Conservation (phyloP, 1,140 invertebrate genomes). For the Caenorhabditis tropicalis region DNA sequence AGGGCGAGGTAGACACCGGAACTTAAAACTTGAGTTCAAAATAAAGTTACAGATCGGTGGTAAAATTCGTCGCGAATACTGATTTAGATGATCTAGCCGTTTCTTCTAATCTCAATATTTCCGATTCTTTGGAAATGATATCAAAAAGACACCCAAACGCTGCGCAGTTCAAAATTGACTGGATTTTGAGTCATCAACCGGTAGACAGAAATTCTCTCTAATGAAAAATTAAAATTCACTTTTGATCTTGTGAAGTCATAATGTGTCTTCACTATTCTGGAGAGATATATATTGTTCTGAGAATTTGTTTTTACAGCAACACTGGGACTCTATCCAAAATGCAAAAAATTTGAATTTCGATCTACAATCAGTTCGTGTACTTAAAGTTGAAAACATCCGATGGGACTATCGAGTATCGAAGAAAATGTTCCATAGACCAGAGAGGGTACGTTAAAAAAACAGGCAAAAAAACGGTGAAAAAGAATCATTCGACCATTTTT, state of each 20-base stretch:
- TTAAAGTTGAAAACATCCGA: background rate
- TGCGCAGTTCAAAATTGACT: constrained; percentile 30
- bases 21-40: background rate
- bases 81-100: constrained; percentile 13
- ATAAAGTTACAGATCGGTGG: background rate
- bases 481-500: no score
- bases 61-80: constrained; percentile 26
- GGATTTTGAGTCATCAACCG: constrained; percentile 33
- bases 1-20: background rate
- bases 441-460: background rate
- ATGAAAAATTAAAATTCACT: no score
- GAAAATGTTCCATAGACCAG: constrained; percentile 37
- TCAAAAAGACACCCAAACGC: background rate
- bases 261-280: no score
- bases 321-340: constrained; percentile 12
- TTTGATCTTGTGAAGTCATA: no score
- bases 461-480: no score
- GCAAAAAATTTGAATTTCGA: background rate
- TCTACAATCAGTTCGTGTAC: background rate
- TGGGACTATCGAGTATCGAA: constrained; percentile 34
- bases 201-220: background rate
- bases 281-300: no score
- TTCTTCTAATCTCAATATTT: background rate
- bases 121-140: background rate
- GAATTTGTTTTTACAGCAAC: constrained; percentile 7